Evolutionary conservation across 2,888 invertebrate species (phyloP), one percentile per base, ranked within the genome.

Genomic region (Orthosia gothica): DNA sequence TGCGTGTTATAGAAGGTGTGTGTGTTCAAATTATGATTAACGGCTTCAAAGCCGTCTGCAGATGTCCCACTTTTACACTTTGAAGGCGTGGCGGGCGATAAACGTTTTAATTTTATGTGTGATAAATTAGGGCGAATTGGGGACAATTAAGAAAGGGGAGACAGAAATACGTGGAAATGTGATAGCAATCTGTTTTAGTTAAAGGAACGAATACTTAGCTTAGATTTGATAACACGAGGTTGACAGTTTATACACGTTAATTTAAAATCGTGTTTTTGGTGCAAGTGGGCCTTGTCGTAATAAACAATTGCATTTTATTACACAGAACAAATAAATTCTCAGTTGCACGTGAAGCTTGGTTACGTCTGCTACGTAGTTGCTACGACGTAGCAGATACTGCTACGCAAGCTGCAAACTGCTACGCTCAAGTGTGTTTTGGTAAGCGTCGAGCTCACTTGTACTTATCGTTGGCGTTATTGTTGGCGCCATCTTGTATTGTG

Each of bases 21-120:
- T 74, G 55, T 61, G 69, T 63, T 66, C 12, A 74, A 73, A 81
- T 84, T 73, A 52, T 87, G 82, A 87, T 85, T 81, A 79, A 85
- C 52, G 71, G 65, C 49, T 49, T 61, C n/a, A 40, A 71, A 61
- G 59, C 63, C 52, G 55, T 47, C 18, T 54, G 62, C 72, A 76
- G 57, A 74, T 71, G 74, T 52, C 40, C 64, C 26, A 69, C 55
- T 71, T 77, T 65, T 64, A 62, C 32, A 54, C 1, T 55, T 40
- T 18, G 18, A 59, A 71, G 49, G 64, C 49, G 49, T 54, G 47
- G 65, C 9, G 16, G n/a, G 47, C 58, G 52, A 13, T 59, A 32
- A 76, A 23, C 45, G 23, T 58, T 63, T 52, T 52, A n/a, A 58
- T 70, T 76, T 18, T 16, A 57, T 20, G 16, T 26, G 18, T 26